phyloP scores from a whole-genome alignment of 2,797 vertebrate species.

The Pachyuromys duprasi region DNA sequence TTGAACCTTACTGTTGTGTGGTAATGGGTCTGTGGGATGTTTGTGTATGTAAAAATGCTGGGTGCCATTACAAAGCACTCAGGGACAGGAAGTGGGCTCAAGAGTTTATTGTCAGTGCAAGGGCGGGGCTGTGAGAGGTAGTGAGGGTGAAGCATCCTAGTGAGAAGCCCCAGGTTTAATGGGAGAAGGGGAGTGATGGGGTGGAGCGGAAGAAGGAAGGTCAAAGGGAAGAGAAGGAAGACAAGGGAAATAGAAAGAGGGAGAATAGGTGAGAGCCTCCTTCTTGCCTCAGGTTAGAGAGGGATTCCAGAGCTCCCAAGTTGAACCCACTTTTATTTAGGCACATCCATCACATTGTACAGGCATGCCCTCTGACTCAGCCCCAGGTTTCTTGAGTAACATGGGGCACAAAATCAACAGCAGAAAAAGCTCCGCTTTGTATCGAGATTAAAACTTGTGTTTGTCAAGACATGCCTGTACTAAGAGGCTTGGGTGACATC shows the following conservation, averaged over 20 bases:
- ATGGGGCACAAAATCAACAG: background rate
- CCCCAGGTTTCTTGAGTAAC: background rate
- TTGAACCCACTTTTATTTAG: background rate
- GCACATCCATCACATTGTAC: background rate
- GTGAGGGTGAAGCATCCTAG: background rate
- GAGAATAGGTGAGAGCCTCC: background rate
- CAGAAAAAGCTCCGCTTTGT: background rate
- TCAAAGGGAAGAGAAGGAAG: background rate
- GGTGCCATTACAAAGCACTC: background rate
- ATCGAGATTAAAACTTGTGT: background rate
- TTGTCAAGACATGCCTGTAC: background rate
- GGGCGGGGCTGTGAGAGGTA: background rate
- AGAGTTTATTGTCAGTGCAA: background rate
- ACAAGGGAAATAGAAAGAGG: background rate
- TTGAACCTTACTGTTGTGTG: background rate
- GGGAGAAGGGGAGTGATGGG: background rate
- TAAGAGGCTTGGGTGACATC: background rate
- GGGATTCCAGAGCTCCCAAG: background rate
- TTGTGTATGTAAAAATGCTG: background rate
- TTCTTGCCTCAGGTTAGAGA: background rate
- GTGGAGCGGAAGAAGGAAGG: background rate
- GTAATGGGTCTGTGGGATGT: background rate
- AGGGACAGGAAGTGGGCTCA: background rate
- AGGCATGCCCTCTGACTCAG: background rate
- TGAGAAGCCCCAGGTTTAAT: too few relatives aligned